These are phyloP conservation scores for Drosophila asahinai DNA, from an alignment of 1,140 invertebrate species.

Conservation along the genomic window DNA sequence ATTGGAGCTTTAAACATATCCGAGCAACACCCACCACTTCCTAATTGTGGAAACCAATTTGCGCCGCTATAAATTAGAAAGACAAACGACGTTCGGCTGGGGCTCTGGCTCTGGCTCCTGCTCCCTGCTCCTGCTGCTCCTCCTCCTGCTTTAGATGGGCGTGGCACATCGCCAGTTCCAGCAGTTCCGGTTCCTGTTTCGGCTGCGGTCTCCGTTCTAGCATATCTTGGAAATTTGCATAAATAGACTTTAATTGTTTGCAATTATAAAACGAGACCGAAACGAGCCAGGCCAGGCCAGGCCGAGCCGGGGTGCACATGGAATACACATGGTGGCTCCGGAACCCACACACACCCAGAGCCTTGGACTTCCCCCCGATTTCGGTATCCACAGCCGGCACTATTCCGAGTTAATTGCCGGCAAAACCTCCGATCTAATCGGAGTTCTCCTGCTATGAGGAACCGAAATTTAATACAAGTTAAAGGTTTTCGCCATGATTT, in stretches of 20 bases:
- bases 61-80: constrained; percentile 81
- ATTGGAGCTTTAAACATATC: constrained; percentile 74
- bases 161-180: constrained; percentile 39
- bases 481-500: not conserved
- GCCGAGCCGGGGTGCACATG: constrained; percentile 23
- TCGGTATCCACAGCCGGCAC: constrained; percentile 6
- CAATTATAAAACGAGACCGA: constrained; percentile 75
- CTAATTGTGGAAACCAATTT: constrained; percentile 84
- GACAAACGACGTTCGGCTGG: constrained; percentile 63
- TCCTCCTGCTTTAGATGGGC: constrained; percentile 18
- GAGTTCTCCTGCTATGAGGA: not conserved
- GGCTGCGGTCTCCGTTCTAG: constrained; percentile 23
- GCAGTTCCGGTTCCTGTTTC: constrained; percentile 53
- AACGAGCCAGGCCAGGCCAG: not conserved
- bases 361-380: constrained; percentile 1
- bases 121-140: constrained; percentile 8
- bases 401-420: constrained; percentile 13
- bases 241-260: constrained; percentile 84
- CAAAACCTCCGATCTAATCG: constrained; percentile 9
- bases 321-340: not conserved
- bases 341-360: not conserved
- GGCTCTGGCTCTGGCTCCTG: not conserved
- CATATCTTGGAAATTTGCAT: constrained; percentile 83
- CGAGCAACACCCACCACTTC: constrained; percentile 81
- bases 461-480: not conserved